These are phyloP conservation scores for Heliconius cydno DNA, from an alignment of 2,888 invertebrate genomes.

Conservation along the genomic window DNA sequence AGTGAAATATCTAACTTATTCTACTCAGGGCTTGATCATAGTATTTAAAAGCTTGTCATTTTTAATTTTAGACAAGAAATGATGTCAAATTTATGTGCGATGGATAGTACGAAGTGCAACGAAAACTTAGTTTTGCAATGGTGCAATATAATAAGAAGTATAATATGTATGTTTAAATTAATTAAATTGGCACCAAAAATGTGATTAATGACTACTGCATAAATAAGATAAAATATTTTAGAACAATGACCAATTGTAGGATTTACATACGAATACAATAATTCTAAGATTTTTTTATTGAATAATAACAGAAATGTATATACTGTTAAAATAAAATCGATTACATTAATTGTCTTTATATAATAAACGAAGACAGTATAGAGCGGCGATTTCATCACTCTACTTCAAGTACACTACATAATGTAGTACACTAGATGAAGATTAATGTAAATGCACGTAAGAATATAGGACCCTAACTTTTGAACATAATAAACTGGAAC, in stretches of 20 bases:
- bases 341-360: background rate
- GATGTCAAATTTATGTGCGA: slow-evolving; percentile 6
- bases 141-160: slow-evolving; percentile 20
- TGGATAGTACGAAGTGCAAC: slow-evolving; percentile 15
- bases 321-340: background rate
- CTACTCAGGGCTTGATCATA: background rate
- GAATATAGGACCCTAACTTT: too few species aligned
- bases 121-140: slow-evolving; percentile 26
- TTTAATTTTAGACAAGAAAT: background rate
- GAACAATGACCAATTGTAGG: background rate
- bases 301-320: too few species aligned
- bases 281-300: background rate
- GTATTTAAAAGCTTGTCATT: background rate
- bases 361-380: background rate
- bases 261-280: background rate
- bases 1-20: background rate
- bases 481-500: too few species aligned
- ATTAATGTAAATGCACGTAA: too few species aligned
- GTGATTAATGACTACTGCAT: slow-evolving; percentile 2
- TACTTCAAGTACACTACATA: background rate
- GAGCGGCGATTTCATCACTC: background rate
- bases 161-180: slow-evolving; percentile 2
- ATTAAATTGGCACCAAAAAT: slow-evolving; percentile 11
- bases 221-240: background rate
- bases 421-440: too few species aligned